These are phyloP conservation scores for Zosterops borbonicus DNA, from an alignment of 2,113 vertebrate genomes.

Conservation along the genomic window DNA sequence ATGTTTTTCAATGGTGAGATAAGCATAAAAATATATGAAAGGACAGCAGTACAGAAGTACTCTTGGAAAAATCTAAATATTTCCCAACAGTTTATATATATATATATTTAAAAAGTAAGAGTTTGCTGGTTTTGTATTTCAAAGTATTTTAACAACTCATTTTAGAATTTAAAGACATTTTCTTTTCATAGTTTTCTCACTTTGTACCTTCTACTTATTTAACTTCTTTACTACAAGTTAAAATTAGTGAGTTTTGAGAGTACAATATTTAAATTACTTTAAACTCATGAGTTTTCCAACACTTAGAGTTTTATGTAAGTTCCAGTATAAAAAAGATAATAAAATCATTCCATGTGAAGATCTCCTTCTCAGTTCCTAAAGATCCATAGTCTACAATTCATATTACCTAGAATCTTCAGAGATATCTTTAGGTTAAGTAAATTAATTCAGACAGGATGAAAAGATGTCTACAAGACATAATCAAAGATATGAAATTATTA, in stretches of 20 bases:
- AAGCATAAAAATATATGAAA: background rate
- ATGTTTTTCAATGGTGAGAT: background rate
- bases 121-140: background rate
- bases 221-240: background rate
- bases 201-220: background rate
- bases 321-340: background rate
- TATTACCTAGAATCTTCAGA: background rate
- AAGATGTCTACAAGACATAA: background rate
- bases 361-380: background rate
- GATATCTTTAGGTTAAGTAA: background rate
- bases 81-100: background rate
- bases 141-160: background rate
- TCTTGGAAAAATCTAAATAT: background rate
- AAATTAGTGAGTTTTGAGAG: background rate
- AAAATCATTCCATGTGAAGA: background rate
- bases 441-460: background rate
- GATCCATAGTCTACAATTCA: background rate
- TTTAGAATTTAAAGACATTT: background rate
- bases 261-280: background rate
- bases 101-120: background rate
- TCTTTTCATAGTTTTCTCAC: background rate
- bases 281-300: background rate
- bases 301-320: background rate
- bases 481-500: background rate
- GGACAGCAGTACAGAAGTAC: fast-evolving